Conservation (phyloP, 1,140 invertebrate genomes). For the Steinernema feltiae region DNA sequence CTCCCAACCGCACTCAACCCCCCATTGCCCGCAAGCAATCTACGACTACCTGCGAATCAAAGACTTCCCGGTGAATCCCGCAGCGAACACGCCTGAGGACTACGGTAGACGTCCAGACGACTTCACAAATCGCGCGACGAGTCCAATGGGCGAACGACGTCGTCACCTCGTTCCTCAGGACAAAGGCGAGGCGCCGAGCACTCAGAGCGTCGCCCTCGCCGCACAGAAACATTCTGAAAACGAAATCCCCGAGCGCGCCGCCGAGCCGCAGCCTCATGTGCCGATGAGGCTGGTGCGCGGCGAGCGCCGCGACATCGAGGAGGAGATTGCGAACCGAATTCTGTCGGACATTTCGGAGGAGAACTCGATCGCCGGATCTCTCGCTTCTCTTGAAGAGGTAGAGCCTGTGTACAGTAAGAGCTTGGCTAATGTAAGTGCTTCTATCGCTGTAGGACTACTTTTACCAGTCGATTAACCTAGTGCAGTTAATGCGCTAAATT, state of each 20-base stretch:
- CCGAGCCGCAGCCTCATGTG: constrained; percentile 23
- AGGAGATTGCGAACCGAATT: constrained; percentile 53
- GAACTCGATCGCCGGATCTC: constrained; percentile 49
- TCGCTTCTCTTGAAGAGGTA: constrained; percentile 47
- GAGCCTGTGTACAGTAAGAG: constrained; percentile 17
- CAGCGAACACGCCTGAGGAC: neutral
- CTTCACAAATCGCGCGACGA: constrained; percentile 17
- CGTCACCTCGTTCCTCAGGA: neutral
- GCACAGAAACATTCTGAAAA: no score
- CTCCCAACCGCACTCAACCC: constrained; percentile 25
- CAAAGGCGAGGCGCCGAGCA: constrained; percentile 20
- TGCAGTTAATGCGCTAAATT: constrained; percentile 6
- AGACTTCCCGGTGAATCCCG: constrained; percentile 23
- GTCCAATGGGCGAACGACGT: neutral
- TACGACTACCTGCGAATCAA: constrained; percentile 57
- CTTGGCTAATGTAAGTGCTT: constrained; percentile 6
- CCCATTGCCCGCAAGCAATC: constrained; percentile 46
- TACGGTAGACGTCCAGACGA: constrained; percentile 19
- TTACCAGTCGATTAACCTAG: neutral
- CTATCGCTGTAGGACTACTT: neutral
- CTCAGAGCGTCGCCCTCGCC: neutral
- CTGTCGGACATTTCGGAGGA: constrained; percentile 46
- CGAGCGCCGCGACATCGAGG: constrained; percentile 51
- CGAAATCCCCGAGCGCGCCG: neutral
- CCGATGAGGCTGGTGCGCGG: constrained; percentile 51